These are phyloP conservation scores for Eristalis tenax DNA, from an alignment of 2,888 invertebrate species.

Conservation along the genomic window DNA sequence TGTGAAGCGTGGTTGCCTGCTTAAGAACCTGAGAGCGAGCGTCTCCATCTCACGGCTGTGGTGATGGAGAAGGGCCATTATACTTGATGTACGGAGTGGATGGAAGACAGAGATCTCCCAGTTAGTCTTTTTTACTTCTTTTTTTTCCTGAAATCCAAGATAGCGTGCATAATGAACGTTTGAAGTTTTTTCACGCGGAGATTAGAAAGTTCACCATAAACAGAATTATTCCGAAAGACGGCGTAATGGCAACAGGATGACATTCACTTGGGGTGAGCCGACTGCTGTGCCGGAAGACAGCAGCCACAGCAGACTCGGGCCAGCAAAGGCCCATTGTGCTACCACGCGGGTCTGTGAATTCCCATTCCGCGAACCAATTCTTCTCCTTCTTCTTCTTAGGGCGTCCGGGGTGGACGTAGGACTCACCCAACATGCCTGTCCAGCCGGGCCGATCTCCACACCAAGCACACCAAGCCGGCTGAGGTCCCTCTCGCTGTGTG, in stretches of 20 bases:
- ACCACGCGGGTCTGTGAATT: no score
- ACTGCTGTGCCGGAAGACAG: no score
- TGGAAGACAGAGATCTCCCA: background rate
- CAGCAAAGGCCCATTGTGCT: no score
- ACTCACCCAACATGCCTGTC: no score
- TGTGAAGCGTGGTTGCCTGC: constrained; percentile 34
- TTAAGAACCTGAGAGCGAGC: constrained; percentile 16
- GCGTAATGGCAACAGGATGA: background rate
- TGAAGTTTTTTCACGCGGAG: constrained; percentile 5
- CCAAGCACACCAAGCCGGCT: no score
- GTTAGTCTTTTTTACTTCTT: background rate
- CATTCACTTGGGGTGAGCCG: no score
- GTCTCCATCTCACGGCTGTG: background rate
- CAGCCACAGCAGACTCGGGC: no score
- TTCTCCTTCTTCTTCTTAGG: no score
- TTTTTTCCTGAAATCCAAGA: background rate
- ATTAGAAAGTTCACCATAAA: background rate
- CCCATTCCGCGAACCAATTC: no score
- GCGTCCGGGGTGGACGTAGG: no score
- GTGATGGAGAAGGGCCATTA: constrained; percentile 38
- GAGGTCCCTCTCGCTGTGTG: no score
- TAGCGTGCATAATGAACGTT: background rate
- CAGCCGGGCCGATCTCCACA: no score
- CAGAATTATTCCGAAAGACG: background rate
- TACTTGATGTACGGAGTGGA: constrained; percentile 2